Evolutionary conservation across 1,140 invertebrate genomes (phyloP).

Genomic region (Drosophila arizonae): DNA sequence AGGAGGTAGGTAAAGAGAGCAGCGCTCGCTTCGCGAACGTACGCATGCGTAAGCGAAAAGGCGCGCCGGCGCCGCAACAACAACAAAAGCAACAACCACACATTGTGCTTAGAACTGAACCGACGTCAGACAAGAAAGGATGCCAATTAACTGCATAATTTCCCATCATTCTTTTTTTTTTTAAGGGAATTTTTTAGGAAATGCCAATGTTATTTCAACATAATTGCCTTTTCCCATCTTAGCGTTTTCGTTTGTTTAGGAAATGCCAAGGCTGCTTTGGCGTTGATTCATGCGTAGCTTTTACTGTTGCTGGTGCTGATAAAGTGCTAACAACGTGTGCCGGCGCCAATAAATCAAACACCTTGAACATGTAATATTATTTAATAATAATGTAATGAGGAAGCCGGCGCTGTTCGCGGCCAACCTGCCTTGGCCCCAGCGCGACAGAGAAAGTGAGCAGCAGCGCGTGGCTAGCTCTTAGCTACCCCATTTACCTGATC

Average conservation of each 20-base stretch:
- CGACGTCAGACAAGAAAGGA: constrained; percentile 33
- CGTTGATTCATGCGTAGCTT: constrained; percentile 26
- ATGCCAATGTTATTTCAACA: constrained; percentile 2
- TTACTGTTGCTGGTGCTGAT: constrained; percentile 15
- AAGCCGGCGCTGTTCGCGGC: constrained; percentile 43
- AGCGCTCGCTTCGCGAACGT: background rate
- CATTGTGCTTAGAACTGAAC: constrained; percentile 20
- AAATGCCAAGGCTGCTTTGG: constrained; percentile 3
- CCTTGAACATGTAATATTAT: constrained; percentile 47
- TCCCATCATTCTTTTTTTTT: background rate
- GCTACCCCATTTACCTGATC: background rate
- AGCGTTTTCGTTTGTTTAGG: background rate
- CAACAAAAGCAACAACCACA: background rate
- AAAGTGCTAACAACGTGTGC: constrained; percentile 2
- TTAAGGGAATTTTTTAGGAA: background rate
- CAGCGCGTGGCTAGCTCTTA: constrained; percentile 25
- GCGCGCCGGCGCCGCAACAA: constrained; percentile 29
- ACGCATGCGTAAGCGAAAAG: constrained; percentile 42
- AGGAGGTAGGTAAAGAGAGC: constrained; percentile 9
- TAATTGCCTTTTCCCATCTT: constrained; percentile 19
- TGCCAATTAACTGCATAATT: constrained; percentile 23
- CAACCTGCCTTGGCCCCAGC: constrained; percentile 28
- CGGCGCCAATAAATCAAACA: constrained; percentile 53
- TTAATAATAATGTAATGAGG: constrained; percentile 64
- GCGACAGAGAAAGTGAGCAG: constrained; percentile 53